Base-by-base conservation (phyloP, 2,888 invertebrate species). In the Apamea sordens region DNA sequence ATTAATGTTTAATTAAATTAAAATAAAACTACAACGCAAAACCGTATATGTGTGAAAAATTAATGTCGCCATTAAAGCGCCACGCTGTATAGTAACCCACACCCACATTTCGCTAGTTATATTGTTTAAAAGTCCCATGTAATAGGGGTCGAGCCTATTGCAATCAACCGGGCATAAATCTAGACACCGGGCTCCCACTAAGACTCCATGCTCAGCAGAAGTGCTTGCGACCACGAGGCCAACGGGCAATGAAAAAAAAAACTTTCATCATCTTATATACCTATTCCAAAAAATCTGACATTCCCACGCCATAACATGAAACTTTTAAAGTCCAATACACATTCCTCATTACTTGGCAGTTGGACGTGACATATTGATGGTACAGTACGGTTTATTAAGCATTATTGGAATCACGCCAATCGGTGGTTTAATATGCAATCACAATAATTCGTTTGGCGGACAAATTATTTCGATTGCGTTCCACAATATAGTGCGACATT, bases 391-490 rank as follows among this genome's bases (percentile, higher is more conserved):
- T 89, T 90, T 90, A 92, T 92, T 92, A 87, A 82, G 78, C 91
- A 89, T 91, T 89, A 90, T 87, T 90, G 90, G 89, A 88, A 79
- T 84, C 77, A 82, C 87, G 89, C 91, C 92, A 90, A 87, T 89
- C 86, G 86, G 82, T 86, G 88, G 86, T 86, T 90, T 89, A 90
- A 90, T 92, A 91, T 88, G 91, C 91, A 92, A 92, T 92, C 91
- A 90, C 85, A 87, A 85, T 91, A 90, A 92, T 92, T 90, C 84
- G 88, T 90, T 89, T 89, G 86, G 72, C 80, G 64, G 77, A 77
- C 71, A 79, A 88, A 89, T 90, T 87, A 89, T 87, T 86, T 85
- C 84, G 85, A 86, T 84, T 86, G 84, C 79, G 24, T 76, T 67
- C 71, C 44, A 28, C 77, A 82, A 83, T 86, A 79, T 73, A 76